Evolutionary conservation across 2,797 vertebrate genomes (phyloP).

Genomic region (Hemitrygon akajei): DNA sequence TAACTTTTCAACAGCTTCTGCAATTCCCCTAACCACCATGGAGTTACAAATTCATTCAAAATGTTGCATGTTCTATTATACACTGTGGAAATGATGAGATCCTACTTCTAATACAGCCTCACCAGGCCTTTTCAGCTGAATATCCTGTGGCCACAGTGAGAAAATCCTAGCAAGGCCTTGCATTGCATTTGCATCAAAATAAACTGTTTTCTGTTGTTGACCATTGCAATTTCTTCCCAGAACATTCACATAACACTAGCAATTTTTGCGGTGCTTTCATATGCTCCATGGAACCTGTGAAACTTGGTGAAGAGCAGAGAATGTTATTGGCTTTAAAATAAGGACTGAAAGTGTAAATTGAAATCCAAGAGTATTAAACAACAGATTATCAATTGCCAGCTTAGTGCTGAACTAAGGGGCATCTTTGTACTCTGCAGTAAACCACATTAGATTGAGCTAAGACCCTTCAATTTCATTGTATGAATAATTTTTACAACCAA

Average conservation of each 20-base stretch:
- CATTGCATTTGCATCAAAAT: background rate
- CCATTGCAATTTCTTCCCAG: background rate
- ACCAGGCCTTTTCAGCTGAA: background rate
- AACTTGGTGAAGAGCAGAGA: no score
- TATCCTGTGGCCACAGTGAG: background rate
- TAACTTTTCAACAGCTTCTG: background rate
- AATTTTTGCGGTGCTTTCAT: background rate
- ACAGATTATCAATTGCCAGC: no score
- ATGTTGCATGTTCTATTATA: background rate
- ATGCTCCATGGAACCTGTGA: background rate
- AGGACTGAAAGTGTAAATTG: no score
- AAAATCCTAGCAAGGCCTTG: background rate
- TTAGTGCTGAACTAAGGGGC: no score
- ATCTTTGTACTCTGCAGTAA: no score
- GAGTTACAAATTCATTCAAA: background rate
- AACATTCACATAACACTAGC: background rate
- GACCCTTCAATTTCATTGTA: no score
- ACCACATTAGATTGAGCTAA: no score
- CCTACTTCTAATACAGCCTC: background rate
- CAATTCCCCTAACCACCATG: background rate
- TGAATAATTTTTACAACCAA: no score
- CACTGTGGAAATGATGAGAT: background rate
- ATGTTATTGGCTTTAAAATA: no score
- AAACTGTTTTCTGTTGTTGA: background rate
- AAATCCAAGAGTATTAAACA: no score